Evolutionary conservation across 92 coral and sea anemone species (phyloP), one percentile per base, ranked within the genome.

Genomic region (Parazoanthus swiftii): DNA sequence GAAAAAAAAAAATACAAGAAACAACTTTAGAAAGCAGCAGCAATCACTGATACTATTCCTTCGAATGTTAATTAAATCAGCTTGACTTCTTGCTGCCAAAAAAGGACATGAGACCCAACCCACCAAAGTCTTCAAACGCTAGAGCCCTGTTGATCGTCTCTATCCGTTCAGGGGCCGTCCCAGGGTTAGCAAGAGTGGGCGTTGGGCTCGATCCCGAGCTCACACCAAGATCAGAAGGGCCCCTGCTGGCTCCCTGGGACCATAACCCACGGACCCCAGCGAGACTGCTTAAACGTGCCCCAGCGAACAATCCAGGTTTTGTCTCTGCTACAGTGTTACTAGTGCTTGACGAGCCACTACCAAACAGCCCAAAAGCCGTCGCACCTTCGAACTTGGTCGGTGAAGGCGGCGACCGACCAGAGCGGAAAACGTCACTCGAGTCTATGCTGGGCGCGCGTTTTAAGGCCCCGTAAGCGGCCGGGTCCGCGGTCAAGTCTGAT

Each of bases 361-460:
- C 76, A 2, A 89, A 88, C 68, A 94, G 89, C 4, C 86, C 77
- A 86, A 93, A 93, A 16, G 77, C 66, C 42, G 46, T 63, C 68
- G 87, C 91, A 20, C 92, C 90, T 39, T 94, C 97, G 38, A 97
- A 93, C 54, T 84, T 91, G 37, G 99, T 87, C 16, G 99, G 98
- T 13, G 99, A 95, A 1, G 98, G 99, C 1, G 98, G 98, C 14
- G 98, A 92, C 46, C 90, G 94, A 10, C 99, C 92, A 21, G 98
- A 86, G 25, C 82, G 92, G 77, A 93, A 91, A 4, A 89, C 92
- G 37, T 91, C 92, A 46, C 89, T 88, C 3, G 94, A 81, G 63
- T 97, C 99, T 20, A 97, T 80, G 72, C 99, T 97, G 4, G 97
- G 90, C 3, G 99, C 91, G 33, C 95, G 95, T 83, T 74, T 88